These are phyloP conservation scores for Syngnathus floridae DNA, from an alignment of 2,113 vertebrate genomes.

Conservation along the genomic window DNA sequence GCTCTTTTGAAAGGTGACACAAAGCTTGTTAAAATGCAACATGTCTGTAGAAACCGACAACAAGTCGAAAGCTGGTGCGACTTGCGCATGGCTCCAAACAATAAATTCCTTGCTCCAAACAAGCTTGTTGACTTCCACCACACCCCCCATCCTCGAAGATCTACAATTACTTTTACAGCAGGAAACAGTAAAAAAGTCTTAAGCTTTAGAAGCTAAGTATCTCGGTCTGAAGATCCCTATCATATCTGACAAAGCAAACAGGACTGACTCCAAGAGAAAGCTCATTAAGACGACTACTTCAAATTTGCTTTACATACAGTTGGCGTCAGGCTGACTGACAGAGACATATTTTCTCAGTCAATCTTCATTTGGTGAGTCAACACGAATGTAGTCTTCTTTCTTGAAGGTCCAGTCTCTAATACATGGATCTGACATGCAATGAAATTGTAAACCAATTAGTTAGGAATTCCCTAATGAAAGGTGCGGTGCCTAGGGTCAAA, in stretches of 20 bases:
- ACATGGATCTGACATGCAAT: conserved; percentile 33
- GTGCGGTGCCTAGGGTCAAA: conserved; percentile 55
- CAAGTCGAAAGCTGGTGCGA: conserved; percentile 14
- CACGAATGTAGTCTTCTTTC: neutral
- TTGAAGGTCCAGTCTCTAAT: conserved; percentile 11
- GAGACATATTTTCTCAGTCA: neutral
- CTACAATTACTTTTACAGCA: conserved; percentile 63
- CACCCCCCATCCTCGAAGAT: conserved; percentile 39
- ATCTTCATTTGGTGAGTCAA: conserved; percentile 37
- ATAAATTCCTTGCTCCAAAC: conserved; percentile 39
- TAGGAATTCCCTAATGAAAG: conserved; percentile 61
- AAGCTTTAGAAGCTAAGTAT: conserved; percentile 3
- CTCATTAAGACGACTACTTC: neutral
- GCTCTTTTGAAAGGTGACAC: conserved; percentile 29
- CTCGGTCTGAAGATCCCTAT: conserved; percentile 30
- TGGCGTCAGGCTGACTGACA: conserved; percentile 16
- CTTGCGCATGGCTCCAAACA: conserved; percentile 29
- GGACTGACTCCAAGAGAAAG: neutral
- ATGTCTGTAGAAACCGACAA: conserved; percentile 29
- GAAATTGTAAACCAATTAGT: conserved; percentile 63
- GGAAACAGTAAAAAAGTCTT: conserved; percentile 54
- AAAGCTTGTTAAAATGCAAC: conserved; percentile 41
- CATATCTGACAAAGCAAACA: conserved; percentile 16
- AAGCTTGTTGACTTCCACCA: conserved; percentile 44
- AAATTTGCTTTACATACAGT: neutral